Conservation (phyloP, 2,888 invertebrate genomes). For the Pandemis heparana region DNA sequence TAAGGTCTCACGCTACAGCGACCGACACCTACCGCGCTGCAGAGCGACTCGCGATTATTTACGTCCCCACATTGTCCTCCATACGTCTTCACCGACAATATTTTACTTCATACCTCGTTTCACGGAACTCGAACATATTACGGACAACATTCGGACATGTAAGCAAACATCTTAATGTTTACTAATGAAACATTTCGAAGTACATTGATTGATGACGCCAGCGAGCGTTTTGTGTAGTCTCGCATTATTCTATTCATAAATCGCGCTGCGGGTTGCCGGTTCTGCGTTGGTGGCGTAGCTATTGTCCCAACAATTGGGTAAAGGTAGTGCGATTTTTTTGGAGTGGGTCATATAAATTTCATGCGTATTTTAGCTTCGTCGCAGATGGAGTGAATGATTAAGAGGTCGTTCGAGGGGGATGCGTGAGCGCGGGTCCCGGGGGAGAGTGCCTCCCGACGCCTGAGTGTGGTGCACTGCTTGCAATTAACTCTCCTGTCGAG, state of each 20-base stretch:
- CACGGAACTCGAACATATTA: constrained; percentile 76
- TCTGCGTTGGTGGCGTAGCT: constrained; percentile 81
- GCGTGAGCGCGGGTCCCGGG: constrained; percentile 58
- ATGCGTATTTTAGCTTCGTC: constrained; percentile 73
- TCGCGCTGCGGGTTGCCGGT: constrained; percentile 73
- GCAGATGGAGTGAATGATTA: constrained; percentile 81
- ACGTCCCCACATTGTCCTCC: constrained; percentile 60
- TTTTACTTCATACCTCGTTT: constrained; percentile 72
- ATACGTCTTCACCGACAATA: constrained; percentile 69
- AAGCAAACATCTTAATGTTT: constrained; percentile 86
- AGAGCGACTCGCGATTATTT: constrained; percentile 60
- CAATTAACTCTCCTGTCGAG: constrained; percentile 81
- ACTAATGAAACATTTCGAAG: constrained; percentile 84
- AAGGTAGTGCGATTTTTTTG: constrained; percentile 69
- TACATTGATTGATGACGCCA: constrained; percentile 82
- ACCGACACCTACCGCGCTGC: constrained; percentile 70
- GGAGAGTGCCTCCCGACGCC: constrained; percentile 65
- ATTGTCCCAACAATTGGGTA: constrained; percentile 75
- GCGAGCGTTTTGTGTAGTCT: constrained; percentile 77
- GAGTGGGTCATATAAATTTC: constrained; percentile 80
- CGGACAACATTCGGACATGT: constrained; percentile 80
- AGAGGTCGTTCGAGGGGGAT: constrained; percentile 63
- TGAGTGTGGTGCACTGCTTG: constrained; percentile 77
- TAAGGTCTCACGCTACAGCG: constrained; percentile 67
- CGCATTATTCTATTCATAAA: constrained; percentile 81